Conservation (phyloP, 2,113 vertebrate species). For the Rhynchopsitta pachyrhyncha region DNA sequence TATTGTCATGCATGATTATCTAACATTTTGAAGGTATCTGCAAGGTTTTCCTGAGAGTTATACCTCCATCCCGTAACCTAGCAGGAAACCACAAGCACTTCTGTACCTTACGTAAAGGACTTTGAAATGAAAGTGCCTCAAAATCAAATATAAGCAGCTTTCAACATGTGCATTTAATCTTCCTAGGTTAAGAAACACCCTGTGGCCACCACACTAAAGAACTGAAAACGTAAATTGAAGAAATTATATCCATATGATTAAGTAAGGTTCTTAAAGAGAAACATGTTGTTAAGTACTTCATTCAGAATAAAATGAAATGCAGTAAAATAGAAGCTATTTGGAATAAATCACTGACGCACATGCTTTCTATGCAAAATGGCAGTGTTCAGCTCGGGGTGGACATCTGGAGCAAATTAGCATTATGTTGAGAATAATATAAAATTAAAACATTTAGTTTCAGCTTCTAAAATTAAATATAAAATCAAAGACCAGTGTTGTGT, state of each 20-base stretch:
- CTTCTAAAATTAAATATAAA: slow-evolving; percentile 75
- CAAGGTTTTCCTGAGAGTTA: slow-evolving; percentile 53
- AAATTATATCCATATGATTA: slow-evolving; percentile 88
- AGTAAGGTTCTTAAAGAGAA: slow-evolving; percentile 83
- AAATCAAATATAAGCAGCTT: slow-evolving; percentile 75
- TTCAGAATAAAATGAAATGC: slow-evolving; percentile 83
- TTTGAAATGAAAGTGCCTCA: slow-evolving; percentile 69
- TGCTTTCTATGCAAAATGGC: slow-evolving; percentile 80
- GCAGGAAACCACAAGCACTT: slow-evolving; percentile 83
- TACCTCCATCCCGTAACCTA: slow-evolving; percentile 58
- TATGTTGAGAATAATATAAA: slow-evolving; percentile 78
- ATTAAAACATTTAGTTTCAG: slow-evolving; percentile 78
- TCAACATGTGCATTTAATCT: slow-evolving; percentile 84
- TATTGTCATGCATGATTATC: slow-evolving; percentile 68
- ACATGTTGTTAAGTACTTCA: slow-evolving; percentile 81
- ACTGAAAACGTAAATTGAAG: slow-evolving; percentile 83
- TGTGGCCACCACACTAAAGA: slow-evolving; percentile 83
- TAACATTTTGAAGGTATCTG: slow-evolving; percentile 56
- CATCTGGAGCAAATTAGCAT: slow-evolving; percentile 76
- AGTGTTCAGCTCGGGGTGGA: neutral
- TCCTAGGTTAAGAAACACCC: slow-evolving; percentile 82
- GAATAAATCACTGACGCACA: slow-evolving; percentile 88
- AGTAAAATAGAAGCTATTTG: slow-evolving; percentile 78
- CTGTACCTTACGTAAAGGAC: slow-evolving; percentile 73
- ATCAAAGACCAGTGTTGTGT: slow-evolving; percentile 52